Conservation (phyloP, 2,888 invertebrate genomes). For the Cerastis leucographa region DNA sequence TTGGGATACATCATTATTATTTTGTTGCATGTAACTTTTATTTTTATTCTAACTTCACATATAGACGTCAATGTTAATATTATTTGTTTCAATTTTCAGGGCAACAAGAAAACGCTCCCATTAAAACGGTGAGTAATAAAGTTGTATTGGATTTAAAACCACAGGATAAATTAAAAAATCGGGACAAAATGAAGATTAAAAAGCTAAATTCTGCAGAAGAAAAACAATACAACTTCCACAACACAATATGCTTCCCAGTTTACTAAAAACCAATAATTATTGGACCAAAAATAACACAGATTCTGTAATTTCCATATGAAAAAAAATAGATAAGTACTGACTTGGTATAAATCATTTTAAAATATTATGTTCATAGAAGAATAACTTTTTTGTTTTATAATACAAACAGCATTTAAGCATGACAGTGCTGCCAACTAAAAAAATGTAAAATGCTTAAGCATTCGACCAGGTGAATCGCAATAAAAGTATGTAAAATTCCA, state of each 20-base stretch:
- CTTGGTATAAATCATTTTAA: slow-evolving; percentile 45
- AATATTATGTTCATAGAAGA: slow-evolving; percentile 61
- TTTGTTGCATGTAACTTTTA: slow-evolving; percentile 58
- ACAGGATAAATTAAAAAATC: slow-evolving; percentile 57
- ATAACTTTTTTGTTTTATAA: slow-evolving; percentile 58
- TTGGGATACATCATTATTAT: slow-evolving; percentile 23
- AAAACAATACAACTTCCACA: slow-evolving; percentile 65
- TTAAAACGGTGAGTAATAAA: slow-evolving; percentile 72
- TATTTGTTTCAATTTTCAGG: slow-evolving; percentile 47
- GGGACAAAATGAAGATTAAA: slow-evolving; percentile 62
- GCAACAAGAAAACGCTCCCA: slow-evolving; percentile 69
- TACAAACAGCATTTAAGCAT: slow-evolving; percentile 59
- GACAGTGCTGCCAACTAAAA: slow-evolving; percentile 54
- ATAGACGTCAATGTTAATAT: neutral
- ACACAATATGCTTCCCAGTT: slow-evolving; percentile 59
- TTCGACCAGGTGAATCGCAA: slow-evolving; percentile 46
- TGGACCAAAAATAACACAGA: slow-evolving; percentile 71
- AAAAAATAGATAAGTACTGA: slow-evolving; percentile 32
- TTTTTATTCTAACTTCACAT: slow-evolving; percentile 21
- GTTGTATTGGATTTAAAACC: slow-evolving; percentile 71
- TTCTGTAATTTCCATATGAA: slow-evolving; percentile 43
- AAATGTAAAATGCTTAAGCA: slow-evolving; percentile 70
- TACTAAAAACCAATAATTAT: slow-evolving; percentile 70
- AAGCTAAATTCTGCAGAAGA: slow-evolving; percentile 65
- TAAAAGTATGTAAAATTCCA: slow-evolving; percentile 53